Conservation (phyloP, 2,888 invertebrate species). For the Podabrus alpinus region DNA sequence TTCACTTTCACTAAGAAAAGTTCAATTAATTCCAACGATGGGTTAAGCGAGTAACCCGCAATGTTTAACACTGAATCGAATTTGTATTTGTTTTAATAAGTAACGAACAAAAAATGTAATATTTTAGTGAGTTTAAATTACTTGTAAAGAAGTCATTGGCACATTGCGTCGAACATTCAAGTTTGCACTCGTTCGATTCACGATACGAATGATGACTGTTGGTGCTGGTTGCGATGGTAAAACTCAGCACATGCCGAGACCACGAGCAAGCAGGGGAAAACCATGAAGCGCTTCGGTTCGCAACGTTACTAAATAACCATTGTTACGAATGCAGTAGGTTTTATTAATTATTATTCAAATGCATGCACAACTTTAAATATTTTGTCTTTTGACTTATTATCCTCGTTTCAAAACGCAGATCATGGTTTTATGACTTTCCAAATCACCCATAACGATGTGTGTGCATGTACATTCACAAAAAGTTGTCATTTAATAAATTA, state of each 20-base stretch:
- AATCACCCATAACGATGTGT: neutral
- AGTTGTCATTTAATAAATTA: neutral
- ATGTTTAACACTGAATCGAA: conserved; percentile 6
- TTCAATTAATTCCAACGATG: conserved; percentile 31
- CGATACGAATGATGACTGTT: conserved; percentile 32
- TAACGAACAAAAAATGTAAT: neutral
- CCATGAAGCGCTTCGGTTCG: conserved; percentile 35
- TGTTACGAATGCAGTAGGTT: conserved; percentile 34
- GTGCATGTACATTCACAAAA: neutral
- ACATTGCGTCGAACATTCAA: conserved; percentile 25
- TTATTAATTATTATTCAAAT: conserved; percentile 23
- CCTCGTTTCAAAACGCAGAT: neutral
- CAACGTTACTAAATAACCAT: conserved; percentile 38
- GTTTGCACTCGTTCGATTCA: conserved; percentile 36
- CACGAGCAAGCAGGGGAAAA: conserved; percentile 36
- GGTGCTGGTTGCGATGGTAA: conserved; percentile 29
- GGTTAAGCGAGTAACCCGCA: conserved; percentile 27
- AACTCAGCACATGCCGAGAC: conserved; percentile 34
- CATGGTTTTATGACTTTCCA: neutral
- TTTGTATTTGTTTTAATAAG: neutral
- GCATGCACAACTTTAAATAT: conserved; percentile 3
- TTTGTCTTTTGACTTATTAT: neutral
- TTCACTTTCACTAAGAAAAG: conserved; percentile 35
- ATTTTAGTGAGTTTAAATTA: neutral
- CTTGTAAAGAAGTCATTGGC: conserved; percentile 31